These are phyloP conservation scores for Tethea ocularis DNA, from an alignment of 2,888 invertebrate species.

Conservation along the genomic window DNA sequence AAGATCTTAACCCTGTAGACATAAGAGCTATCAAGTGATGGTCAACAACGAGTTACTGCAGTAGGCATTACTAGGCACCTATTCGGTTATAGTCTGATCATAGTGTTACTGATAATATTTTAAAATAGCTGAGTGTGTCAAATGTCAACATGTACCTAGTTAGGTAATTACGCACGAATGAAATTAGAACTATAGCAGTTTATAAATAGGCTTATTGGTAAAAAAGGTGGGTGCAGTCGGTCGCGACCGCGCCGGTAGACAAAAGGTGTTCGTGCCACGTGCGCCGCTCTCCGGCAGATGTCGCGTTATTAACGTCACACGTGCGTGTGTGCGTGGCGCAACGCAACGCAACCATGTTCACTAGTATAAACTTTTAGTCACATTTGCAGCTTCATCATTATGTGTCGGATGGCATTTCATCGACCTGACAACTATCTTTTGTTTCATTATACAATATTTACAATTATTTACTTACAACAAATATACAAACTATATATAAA, in stretches of 20 bases:
- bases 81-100: background rate
- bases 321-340: conserved; percentile 15
- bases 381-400: too few species aligned
- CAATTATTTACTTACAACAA: too few species aligned
- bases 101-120: background rate
- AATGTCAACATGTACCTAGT: too few species aligned
- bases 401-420: too few species aligned
- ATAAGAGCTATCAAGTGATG: too few species aligned
- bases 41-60: too few species aligned
- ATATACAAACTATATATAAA: too few species aligned
- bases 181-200: conserved; percentile 65
- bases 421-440: too few species aligned
- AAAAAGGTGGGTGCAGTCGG: conserved; percentile 61
- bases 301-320: conserved; percentile 34
- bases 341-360: conserved; percentile 11
- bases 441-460: too few species aligned
- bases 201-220: conserved; percentile 68
- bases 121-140: background rate
- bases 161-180: conserved; percentile 25
- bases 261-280: conserved; percentile 79
- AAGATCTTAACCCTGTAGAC: too few species aligned
- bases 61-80: too few species aligned
- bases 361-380: too few species aligned
- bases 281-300: conserved; percentile 62
- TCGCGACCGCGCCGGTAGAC: conserved; percentile 49